A percentile compares a stretch with the other conserved stretches of the same genome.
Evolutionary conservation across 2,113 vertebrate genomes (phyloP).

Genomic region (Argyrosomus japonicus): DNA sequence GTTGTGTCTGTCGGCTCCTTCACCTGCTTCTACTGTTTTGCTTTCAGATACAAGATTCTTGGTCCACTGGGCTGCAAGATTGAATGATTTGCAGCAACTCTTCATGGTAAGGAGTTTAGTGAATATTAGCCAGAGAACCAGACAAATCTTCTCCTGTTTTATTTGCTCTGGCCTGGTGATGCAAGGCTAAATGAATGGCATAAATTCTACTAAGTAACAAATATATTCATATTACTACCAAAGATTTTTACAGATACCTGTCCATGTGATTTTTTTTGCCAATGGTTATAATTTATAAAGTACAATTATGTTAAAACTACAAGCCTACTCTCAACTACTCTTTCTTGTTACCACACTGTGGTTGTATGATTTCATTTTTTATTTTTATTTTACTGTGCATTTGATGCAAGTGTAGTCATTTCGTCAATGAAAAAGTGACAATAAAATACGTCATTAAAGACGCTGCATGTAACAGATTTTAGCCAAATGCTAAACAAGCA

Average conservation of each 20-base stretch:
- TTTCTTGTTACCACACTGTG: too few relatives aligned
- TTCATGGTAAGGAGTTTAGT: slow-evolving; percentile 79
- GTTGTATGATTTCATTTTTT: not conserved
- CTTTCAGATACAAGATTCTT: slow-evolving; percentile 80
- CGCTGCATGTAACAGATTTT: not conserved
- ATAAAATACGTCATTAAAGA: not conserved
- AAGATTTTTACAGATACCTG: not conserved
- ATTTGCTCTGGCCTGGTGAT: too few relatives aligned
- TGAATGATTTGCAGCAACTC: slow-evolving; percentile 83
- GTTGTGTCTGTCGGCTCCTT: slow-evolving; percentile 81
- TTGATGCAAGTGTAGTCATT: not conserved
- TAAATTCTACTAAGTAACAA: not conserved
- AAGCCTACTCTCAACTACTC: not conserved
- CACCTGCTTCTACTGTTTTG: slow-evolving; percentile 82
- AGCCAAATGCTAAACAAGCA: not conserved
- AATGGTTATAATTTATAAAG: not conserved
- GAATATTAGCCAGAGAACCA: too few relatives aligned
- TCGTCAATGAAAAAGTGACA: not conserved
- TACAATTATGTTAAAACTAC: not conserved
- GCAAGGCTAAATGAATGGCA: not conserved
- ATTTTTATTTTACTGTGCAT: not conserved
- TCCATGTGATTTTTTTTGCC: not conserved
- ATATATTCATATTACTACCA: not conserved
- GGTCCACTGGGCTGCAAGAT: slow-evolving; percentile 83
- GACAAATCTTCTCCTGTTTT: too few relatives aligned